Percentiles rank a stretch among this genome's conserved stretches.
These are phyloP conservation scores for Pseudochaenichthys georgianus DNA, from an alignment of 2,797 vertebrate species.

Conservation along the genomic window DNA sequence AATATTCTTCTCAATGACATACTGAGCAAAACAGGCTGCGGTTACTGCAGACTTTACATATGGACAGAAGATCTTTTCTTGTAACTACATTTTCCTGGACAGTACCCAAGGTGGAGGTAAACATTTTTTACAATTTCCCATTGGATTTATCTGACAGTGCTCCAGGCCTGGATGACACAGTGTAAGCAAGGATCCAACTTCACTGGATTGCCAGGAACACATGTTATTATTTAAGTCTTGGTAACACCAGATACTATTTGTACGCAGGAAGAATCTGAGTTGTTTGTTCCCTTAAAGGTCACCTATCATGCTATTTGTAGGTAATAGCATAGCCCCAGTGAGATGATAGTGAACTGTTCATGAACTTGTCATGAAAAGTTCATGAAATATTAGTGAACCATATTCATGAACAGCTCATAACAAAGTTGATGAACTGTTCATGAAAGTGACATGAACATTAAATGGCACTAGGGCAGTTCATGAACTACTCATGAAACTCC, in stretches of 20 bases:
- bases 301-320: too few relatives aligned
- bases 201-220: conserved; percentile 31
- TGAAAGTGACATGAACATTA: too few relatives aligned
- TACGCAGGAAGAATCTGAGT: conserved; percentile 11
- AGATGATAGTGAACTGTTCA: too few relatives aligned
- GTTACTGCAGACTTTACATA: conserved; percentile 22
- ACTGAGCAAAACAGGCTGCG: conserved; percentile 14
- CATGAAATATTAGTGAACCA: too few relatives aligned
- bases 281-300: not conserved
- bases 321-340: too few relatives aligned
- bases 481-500: too few relatives aligned
- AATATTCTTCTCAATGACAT: conserved; percentile 27
- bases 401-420: too few relatives aligned
- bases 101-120: conserved; percentile 38
- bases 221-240: conserved; percentile 15
- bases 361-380: too few relatives aligned
- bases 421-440: too few relatives aligned
- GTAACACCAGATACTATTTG: not conserved
- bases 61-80: conserved; percentile 17
- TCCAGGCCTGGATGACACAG: conserved; percentile 25
- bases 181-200: conserved; percentile 9
- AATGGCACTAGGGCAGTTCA: too few relatives aligned
- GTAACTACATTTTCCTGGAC: conserved; percentile 39
- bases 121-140: conserved; percentile 58
- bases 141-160: conserved; percentile 43